These are phyloP conservation scores for Pseudomyrmex sp. DNA, from an alignment of 1,140 invertebrate genomes.

Conservation along the genomic window DNA sequence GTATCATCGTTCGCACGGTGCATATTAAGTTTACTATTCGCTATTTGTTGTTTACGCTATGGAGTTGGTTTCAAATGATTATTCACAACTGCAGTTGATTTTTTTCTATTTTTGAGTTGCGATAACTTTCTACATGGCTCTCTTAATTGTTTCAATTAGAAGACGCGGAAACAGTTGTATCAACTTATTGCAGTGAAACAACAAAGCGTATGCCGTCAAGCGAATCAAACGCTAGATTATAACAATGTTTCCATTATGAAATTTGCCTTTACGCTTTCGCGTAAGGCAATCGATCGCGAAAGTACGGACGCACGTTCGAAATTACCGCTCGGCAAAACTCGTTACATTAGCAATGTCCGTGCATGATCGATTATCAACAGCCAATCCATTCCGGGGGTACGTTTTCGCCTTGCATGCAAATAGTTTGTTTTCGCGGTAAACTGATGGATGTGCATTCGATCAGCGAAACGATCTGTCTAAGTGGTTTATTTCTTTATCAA, in stretches of 20 bases:
- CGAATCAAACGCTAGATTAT: conserved; percentile 36
- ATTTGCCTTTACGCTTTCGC: conserved; percentile 64
- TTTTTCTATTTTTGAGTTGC: not conserved
- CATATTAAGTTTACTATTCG: conserved; percentile 28
- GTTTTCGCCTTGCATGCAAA: conserved; percentile 52
- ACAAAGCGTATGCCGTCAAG: not conserved
- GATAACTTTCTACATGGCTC: not conserved
- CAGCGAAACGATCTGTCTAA: conserved; percentile 24
- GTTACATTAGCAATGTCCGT: conserved; percentile 65
- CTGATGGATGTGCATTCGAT: conserved; percentile 34
- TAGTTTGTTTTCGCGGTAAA: conserved; percentile 36
- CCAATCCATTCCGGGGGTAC: conserved; percentile 47
- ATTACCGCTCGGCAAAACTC: conserved; percentile 53
- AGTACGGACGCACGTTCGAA: conserved; percentile 59
- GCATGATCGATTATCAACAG: conserved; percentile 56
- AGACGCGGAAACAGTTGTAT: conserved; percentile 10
- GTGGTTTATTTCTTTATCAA: conserved; percentile 9
- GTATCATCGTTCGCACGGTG: not conserved
- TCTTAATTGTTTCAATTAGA: conserved; percentile 33
- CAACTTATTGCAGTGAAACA: not conserved
- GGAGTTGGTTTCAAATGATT: not conserved
- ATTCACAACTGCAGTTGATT: not conserved
- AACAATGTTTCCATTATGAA: conserved; percentile 56
- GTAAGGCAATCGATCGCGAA: conserved; percentile 37
- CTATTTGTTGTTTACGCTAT: not conserved